Evolutionary conservation across 2,888 invertebrate species (phyloP).

Genomic region (Scaptodrosophila latifasciaeformis): DNA sequence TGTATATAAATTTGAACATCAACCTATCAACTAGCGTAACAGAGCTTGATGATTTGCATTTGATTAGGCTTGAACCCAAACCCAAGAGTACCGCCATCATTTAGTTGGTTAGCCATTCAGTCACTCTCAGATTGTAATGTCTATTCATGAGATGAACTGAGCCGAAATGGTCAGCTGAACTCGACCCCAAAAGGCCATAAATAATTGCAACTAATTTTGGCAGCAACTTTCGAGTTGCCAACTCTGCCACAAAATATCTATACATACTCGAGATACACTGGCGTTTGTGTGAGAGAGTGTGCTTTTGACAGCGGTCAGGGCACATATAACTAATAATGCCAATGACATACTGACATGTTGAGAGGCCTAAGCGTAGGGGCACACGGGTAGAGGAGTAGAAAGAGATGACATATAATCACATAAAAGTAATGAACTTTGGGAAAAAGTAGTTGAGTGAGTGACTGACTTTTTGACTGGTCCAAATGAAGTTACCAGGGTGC

Average conservation of each 20-base stretch:
- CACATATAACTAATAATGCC: slow-evolving; percentile 50
- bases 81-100: slow-evolving; percentile 3
- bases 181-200: slow-evolving; percentile 41
- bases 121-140: too few species aligned
- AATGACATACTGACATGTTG: slow-evolving; percentile 47
- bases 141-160: too few species aligned
- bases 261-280: too few species aligned
- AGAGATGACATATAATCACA: slow-evolving; percentile 57
- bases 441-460: slow-evolving; percentile 46
- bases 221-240: slow-evolving; percentile 22
- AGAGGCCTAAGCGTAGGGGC: slow-evolving; percentile 6
- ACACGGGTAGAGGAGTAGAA: slow-evolving; percentile 11
- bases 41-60: too few species aligned
- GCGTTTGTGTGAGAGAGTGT: too few species aligned
- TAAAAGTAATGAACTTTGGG: slow-evolving; percentile 62
- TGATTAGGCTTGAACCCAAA: slow-evolving; percentile 8
- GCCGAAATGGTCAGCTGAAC: background rate
- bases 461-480: slow-evolving; percentile 18
- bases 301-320: too few species aligned
- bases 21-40: too few species aligned
- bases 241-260: background rate
- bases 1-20: too few species aligned
- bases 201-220: slow-evolving; percentile 59
- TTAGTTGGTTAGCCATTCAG: too few species aligned
- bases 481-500: too few species aligned